Conservation (phyloP, 2,113 vertebrate genomes). For the Grammomys dolichurus region DNA sequence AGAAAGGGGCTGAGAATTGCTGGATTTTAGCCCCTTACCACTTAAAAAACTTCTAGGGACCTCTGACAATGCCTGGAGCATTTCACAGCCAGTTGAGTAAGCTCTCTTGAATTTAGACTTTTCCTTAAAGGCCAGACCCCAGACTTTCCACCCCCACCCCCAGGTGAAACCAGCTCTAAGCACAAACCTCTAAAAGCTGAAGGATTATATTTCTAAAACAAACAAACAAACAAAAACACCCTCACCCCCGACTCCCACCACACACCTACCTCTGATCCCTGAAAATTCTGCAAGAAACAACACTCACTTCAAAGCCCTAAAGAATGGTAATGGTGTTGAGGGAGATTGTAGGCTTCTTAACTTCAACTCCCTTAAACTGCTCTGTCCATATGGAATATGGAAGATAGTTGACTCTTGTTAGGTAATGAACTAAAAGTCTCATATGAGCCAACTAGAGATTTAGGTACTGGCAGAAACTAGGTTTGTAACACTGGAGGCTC, state of each 20-base stretch:
- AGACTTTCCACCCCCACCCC: rapidly evolving
- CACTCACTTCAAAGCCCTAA: not conserved
- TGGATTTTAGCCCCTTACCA: not conserved
- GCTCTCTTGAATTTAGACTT: not conserved
- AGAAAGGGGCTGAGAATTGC: not conserved
- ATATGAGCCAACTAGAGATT: not conserved
- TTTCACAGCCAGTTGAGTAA: not conserved
- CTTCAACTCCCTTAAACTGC: not conserved
- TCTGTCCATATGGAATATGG: not conserved
- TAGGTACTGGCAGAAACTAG: not conserved
- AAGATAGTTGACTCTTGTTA: not conserved
- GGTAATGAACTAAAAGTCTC: not conserved
- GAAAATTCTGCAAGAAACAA: not conserved
- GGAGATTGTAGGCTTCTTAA: not conserved
- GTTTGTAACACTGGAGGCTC: not conserved
- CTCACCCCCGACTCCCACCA: too few relatives aligned
- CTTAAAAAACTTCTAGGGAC: not conserved
- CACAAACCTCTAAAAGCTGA: not conserved
- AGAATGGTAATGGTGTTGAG: not conserved
- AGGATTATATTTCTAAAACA: not conserved
- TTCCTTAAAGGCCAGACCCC: not conserved
- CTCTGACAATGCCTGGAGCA: not conserved
- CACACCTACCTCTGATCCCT: not conserved
- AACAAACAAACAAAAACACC: not conserved
- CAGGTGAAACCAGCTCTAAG: not conserved